phyloP scores from a whole-genome alignment of 2,888 invertebrate genomes.

The Lucinisca nassula region DNA sequence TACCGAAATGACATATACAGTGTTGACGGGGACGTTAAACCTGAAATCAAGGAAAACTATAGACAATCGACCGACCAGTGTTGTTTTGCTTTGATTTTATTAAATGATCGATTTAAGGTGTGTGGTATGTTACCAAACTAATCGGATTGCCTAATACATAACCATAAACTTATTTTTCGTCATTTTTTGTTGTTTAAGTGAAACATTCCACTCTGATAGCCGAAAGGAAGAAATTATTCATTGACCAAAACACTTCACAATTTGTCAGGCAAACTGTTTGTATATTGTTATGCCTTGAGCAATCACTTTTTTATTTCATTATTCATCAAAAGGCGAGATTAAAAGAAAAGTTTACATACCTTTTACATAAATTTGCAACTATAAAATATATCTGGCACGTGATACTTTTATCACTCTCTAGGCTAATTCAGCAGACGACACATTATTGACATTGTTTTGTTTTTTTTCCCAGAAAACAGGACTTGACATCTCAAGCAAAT shows the following conservation, averaged over 20 bases:
- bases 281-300: not conserved
- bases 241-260: not conserved
- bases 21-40: no score
- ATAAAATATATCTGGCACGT: not conserved
- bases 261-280: not conserved
- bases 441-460: no score
- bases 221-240: not conserved
- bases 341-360: not conserved
- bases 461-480: no score
- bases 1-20: no score
- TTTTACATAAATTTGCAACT: not conserved
- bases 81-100: no score
- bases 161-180: not conserved
- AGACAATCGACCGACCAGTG: no score
- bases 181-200: not conserved
- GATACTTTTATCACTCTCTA: no score
- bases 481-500: no score
- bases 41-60: no score
- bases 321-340: not conserved
- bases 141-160: not conserved
- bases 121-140: no score
- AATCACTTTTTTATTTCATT: not conserved
- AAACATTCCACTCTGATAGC: not conserved
- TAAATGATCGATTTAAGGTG: no score
- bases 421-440: no score